Conservation (phyloP, 1,140 invertebrate genomes). For the Muscidifurax raptorellus region DNA sequence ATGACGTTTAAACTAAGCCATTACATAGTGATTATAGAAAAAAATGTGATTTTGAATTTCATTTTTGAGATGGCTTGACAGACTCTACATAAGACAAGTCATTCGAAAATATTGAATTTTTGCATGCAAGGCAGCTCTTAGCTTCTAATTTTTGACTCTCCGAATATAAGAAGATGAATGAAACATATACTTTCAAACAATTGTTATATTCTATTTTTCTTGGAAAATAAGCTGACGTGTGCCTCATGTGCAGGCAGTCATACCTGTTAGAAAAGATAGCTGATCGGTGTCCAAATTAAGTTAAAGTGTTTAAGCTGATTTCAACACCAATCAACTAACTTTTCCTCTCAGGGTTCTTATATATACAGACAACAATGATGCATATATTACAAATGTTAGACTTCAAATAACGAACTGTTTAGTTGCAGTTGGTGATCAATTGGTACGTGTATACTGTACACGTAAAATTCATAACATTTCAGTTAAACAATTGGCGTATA, state of each 20-base stretch:
- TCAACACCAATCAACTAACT: too few species aligned
- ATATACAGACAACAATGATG: too few species aligned
- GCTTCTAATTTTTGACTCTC: constrained; percentile 32
- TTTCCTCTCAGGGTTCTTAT: too few species aligned
- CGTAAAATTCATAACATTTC: constrained; percentile 30
- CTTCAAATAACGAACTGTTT: neutral
- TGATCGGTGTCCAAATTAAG: too few species aligned
- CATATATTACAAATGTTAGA: too few species aligned
- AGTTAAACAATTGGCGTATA: neutral
- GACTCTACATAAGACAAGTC: constrained; percentile 66
- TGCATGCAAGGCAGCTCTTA: constrained; percentile 41
- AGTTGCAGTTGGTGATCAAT: too few species aligned
- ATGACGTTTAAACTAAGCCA: neutral
- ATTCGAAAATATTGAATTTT: constrained; percentile 51
- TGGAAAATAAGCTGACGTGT: neutral
- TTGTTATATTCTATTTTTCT: neutral
- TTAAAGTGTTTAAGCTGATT: too few species aligned
- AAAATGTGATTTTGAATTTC: neutral
- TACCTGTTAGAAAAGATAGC: neutral
- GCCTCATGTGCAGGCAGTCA: neutral
- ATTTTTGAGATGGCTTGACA: constrained; percentile 64
- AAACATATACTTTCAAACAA: neutral
- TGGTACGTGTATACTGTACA: constrained; percentile 42
- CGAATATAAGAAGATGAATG: neutral
- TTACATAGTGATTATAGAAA: neutral